Evolutionary conservation across 1,140 invertebrate genomes (phyloP), one percentile per base, ranked within the genome.

Genomic region (Caenorhabditis tropicalis): DNA sequence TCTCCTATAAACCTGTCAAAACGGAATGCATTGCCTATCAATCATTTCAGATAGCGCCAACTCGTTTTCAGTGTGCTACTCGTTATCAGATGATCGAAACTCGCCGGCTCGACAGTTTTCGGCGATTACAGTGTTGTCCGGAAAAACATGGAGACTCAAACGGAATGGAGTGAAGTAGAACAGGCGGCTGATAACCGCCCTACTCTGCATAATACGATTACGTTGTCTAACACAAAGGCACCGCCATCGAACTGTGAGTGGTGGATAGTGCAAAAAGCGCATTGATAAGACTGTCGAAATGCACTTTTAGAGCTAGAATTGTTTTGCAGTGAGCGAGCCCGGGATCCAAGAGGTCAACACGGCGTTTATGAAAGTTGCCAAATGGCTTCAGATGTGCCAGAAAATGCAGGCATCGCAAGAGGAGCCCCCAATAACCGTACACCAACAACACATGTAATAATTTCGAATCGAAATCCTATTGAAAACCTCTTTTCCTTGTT

Each of bases 161-260:
- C 65, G 19, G 65, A 74, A 39, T 74, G 36, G 36, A n/a, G 29
- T 24, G 36, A 74, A 12, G 9, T 19, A 31, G 15, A 43, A 46
- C 65, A 65, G 10, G 58, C 15, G 58, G 65, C 65, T 74, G 65
- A 74, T 74, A 74, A 43, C 36, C 36, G 10, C n/a, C 4, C 3
- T 21, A n/a, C 15, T 74, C n/a, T 43, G 36, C 65, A 74, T 43
- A 74, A 43, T 7, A 21, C 33, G 36, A 21, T 74, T 27, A 46
- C 4, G n/a, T 6, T 0, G 65, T 74, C 65, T 39, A 36, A 2
- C 21, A 24, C 36, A 43, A 74, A 46, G 36, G 36, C 33, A 9
- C 36, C 36, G 65, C 24, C 65, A 24, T 24, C 65, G 24, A 74
- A 74, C 29, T 46, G 65, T 74, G n/a, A 74, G 65, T 74, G n/a